These are phyloP conservation scores for Neomonachus schauinslandi DNA, from an alignment of 2,113 vertebrate genomes.

Conservation along the genomic window DNA sequence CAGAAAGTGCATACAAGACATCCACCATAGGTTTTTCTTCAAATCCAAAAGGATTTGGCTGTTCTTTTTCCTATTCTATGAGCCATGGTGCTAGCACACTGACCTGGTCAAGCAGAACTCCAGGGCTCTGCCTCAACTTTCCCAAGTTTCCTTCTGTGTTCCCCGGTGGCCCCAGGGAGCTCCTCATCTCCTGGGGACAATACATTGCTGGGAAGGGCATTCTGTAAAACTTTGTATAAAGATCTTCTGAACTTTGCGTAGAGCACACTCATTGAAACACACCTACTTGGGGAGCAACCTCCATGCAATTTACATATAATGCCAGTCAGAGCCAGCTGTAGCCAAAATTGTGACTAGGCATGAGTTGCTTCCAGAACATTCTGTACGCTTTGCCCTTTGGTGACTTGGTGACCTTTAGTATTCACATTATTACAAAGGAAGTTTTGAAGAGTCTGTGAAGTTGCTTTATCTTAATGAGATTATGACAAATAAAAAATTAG, in stretches of 20 bases:
- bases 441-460: neutral
- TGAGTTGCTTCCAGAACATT: neutral
- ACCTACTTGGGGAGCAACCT: neutral
- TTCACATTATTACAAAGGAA: neutral
- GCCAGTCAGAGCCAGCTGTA: neutral
- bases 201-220: neutral
- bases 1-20: neutral
- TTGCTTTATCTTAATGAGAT: neutral
- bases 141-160: neutral
- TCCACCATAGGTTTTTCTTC: neutral
- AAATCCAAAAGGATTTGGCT: neutral
- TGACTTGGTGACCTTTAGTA: neutral
- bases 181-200: neutral
- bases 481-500: neutral
- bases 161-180: no score
- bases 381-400: neutral
- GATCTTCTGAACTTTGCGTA: neutral
- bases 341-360: neutral
- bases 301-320: neutral
- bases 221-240: neutral
- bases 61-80: neutral
- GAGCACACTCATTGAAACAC: neutral
- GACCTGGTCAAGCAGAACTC: neutral
- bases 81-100: rapidly evolving
- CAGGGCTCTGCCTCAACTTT: neutral